Evolutionary conservation across 2,113 vertebrate species (phyloP).

Genomic region (Campylorhamphus procurvoides): DNA sequence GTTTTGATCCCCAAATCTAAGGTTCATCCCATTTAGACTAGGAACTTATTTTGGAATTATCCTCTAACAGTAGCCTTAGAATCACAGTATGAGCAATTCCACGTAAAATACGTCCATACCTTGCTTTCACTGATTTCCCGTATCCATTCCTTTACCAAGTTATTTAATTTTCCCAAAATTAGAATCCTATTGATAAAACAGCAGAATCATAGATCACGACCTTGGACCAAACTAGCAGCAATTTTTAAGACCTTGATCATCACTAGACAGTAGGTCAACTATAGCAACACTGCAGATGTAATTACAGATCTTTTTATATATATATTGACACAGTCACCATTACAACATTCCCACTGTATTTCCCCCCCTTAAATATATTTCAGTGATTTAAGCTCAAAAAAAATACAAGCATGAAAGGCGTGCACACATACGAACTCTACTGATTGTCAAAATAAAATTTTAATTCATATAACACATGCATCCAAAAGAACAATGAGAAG

Average conservation of each 20-base stretch:
- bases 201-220: background rate
- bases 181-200: slow-evolving; percentile 82
- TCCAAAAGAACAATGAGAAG: background rate
- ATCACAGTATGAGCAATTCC: background rate
- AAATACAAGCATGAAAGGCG: background rate
- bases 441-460: background rate
- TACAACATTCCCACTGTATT: background rate
- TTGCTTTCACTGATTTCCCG: slow-evolving; percentile 88
- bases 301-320: background rate
- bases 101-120: slow-evolving; percentile 70
- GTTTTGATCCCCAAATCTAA: background rate
- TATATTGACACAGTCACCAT: background rate
- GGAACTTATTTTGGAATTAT: background rate
- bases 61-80: background rate
- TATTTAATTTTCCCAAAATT: slow-evolving; percentile 88
- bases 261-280: background rate
- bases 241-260: background rate
- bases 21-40: background rate
- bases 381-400: background rate
- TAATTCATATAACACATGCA: background rate
- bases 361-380: background rate
- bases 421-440: background rate
- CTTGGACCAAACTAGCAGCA: background rate
- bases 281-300: background rate
- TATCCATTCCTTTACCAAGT: slow-evolving; percentile 90